Percentiles rank a stretch among this genome's conserved stretches.
Conservation (phyloP, 1,140 invertebrate species). For the Calliphora vicina region DNA sequence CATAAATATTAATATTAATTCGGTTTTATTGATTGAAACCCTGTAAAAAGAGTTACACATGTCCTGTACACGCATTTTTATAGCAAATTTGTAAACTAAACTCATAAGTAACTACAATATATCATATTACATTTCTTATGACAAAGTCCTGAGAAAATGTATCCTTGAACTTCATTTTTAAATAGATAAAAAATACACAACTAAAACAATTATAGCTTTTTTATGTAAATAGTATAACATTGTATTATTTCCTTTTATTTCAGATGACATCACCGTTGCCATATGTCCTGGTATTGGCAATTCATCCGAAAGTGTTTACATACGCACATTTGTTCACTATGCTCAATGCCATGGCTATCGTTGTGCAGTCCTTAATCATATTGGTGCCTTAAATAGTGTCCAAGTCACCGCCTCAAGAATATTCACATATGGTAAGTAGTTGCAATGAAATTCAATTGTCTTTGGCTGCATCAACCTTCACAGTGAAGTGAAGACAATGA, state of each 20-base stretch:
- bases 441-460: background rate
- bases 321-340: slow-evolving; percentile 89
- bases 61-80: too few species aligned
- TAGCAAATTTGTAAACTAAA: too few species aligned
- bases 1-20: too few species aligned
- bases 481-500: background rate
- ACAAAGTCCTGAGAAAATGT: background rate
- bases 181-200: background rate
- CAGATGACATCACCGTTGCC: slow-evolving; percentile 87
- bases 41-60: too few species aligned
- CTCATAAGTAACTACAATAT: too few species aligned
- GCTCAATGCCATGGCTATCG: slow-evolving; percentile 89
- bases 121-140: too few species aligned
- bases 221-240: background rate
- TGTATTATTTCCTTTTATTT: slow-evolving; percentile 48
- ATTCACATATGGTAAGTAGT: slow-evolving; percentile 83
- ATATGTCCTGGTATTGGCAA: slow-evolving; percentile 94
- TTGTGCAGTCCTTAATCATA: slow-evolving; percentile 92
- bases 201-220: background rate
- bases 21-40: too few species aligned
- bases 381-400: slow-evolving; percentile 86
- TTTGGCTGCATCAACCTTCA: background rate
- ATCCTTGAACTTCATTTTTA: background rate
- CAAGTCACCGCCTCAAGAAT: slow-evolving; percentile 86
- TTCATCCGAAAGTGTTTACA: slow-evolving; percentile 91